Percentiles rank a stretch among this genome's conserved stretches.
Evolutionary conservation across 2,888 invertebrate genomes (phyloP).

Genomic region (Tipula confusa): DNA sequence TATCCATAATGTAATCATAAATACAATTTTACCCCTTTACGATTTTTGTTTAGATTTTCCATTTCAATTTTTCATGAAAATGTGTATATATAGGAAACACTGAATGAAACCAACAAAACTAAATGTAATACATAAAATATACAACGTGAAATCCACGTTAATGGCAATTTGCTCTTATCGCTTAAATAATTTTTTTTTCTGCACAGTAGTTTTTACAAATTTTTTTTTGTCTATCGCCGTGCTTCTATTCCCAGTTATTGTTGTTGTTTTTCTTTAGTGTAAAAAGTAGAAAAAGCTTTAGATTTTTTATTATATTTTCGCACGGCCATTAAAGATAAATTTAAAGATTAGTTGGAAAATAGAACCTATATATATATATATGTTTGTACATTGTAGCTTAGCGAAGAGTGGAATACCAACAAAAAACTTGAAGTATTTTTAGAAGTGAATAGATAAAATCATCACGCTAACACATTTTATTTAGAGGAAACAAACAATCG

Average conservation of each 20-base stretch:
- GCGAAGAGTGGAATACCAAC: background rate
- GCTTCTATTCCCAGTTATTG: background rate
- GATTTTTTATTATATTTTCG: background rate
- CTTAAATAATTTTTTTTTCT: background rate
- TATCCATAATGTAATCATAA: background rate
- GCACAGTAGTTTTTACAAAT: background rate
- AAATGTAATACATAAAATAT: background rate
- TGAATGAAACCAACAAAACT: background rate
- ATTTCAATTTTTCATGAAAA: no score
- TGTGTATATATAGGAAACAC: background rate
- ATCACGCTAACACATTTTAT: background rate
- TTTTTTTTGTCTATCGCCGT: background rate
- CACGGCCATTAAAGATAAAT: background rate
- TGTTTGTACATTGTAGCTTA: background rate
- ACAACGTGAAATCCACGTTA: background rate
- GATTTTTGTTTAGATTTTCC: background rate
- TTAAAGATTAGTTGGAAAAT: background rate
- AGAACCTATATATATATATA: no score
- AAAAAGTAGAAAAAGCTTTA: background rate
- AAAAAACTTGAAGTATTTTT: background rate
- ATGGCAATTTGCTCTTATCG: background rate
- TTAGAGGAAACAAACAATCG: slow-evolving; percentile 4
- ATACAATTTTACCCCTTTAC: background rate
- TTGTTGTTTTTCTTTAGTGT: background rate
- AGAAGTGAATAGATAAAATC: background rate